Evolutionary conservation across 2,888 invertebrate species (phyloP), one percentile per base, ranked within the genome.

Genomic region (Rhogogaster chlorosoma): DNA sequence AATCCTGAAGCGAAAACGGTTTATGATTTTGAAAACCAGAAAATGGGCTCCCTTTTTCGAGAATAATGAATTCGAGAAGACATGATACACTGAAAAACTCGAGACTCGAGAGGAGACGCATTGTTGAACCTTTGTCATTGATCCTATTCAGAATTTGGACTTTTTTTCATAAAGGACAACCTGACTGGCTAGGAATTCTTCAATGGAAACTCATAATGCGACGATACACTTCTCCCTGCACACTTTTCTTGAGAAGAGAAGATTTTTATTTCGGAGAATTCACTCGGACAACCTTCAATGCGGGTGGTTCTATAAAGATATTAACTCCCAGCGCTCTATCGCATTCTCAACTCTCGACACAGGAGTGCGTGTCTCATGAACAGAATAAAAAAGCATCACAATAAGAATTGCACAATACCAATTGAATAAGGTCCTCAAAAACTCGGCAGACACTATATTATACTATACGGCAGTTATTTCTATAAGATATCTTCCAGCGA

Each of bases 341-440:
- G 67, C 45, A 71, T 83, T 36, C 15, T 22, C 67, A 70, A 53
- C 82, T 85, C 70, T 70, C 82, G 26, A 61, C 22, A 45, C n/a
- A 29, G 53, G 18, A 53, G 53, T 70, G 38, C 80, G n/a, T 61
- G 80, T 42, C 29, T 18, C 64, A 22, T 32, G 64, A 83, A 42
- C 38, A 64, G 26, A 26, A 22, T 7, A 83, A 32, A 83, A 83
- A 67, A 22, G 2, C 22, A 92, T 91, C 88, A 94, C 94, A 4
- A 83, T 90, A 92, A 32, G 90, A 92, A 26, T 92, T 92, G 86
- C 93, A 94, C 22, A 93, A 93, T 0, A 92, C 88, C 88, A 53
- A 84, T 71, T 42, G 61, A 61, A 80, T 38, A 36, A 36, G 57
- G 7, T 80, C 57, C 22, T 80, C 80, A 80, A 80, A 84, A 67